phyloP scores from a whole-genome alignment of 2,797 vertebrate species.

The Platyrinchus mystaceus region DNA sequence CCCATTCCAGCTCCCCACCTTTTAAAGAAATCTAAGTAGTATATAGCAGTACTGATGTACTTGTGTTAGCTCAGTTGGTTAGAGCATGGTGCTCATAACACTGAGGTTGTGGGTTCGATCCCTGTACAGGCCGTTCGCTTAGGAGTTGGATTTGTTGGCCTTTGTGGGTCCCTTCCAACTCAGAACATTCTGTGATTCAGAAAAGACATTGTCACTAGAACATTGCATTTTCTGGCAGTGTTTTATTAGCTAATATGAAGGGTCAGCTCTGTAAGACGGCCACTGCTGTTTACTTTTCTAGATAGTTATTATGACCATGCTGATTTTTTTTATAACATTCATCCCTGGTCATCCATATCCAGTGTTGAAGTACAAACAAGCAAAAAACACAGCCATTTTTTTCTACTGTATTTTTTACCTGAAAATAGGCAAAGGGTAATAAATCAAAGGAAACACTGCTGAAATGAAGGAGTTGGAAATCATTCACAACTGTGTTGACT shows the following conservation, averaged over 20 bases:
- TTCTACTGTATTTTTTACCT: not conserved
- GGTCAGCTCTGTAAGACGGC: not conserved
- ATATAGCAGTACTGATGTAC: not conserved
- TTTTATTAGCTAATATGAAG: not conserved
- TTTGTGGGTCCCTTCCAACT: not conserved
- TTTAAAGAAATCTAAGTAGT: not conserved
- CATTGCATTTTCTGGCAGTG: not conserved
- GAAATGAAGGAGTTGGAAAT: not conserved
- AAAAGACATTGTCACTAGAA: not conserved
- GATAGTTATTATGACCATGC: not conserved
- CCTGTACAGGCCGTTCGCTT: not conserved
- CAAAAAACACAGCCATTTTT: not conserved
- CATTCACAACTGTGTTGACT: not conserved
- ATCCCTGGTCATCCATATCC: not conserved
- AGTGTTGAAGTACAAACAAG: not conserved
- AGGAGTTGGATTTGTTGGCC: not conserved
- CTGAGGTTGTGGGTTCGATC: not conserved
- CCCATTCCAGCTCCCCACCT: not conserved
- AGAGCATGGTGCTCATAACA: not conserved
- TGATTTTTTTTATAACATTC: not conserved
- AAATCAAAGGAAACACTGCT: not conserved
- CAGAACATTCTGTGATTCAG: not conserved
- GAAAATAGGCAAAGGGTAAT: not conserved
- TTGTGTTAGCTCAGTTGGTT: not conserved
- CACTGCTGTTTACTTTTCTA: not conserved